Evolutionary conservation across 2,113 vertebrate genomes (phyloP).

Genomic region (Cyanocitta stelleri): DNA sequence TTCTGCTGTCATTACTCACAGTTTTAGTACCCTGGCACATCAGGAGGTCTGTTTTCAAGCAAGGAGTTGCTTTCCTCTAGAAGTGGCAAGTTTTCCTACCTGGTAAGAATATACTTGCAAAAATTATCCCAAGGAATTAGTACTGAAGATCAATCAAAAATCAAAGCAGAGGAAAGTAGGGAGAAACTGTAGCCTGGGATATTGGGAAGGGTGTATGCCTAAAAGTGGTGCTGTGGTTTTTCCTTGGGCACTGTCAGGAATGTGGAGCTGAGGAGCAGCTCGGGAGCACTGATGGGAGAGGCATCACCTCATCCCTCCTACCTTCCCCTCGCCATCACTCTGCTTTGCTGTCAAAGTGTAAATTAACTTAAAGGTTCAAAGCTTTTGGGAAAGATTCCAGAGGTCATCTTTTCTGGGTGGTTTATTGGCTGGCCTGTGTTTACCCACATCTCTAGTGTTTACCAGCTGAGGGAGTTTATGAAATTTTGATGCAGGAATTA

Average conservation of each 20-base stretch:
- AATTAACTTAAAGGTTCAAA: slow-evolving; percentile 47
- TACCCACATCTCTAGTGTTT: slow-evolving; percentile 58
- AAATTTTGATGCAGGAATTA: slow-evolving; percentile 98
- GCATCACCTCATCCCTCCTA: background rate
- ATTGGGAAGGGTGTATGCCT: background rate
- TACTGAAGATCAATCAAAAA: background rate
- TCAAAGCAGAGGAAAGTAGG: background rate
- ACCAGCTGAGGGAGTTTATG: slow-evolving; percentile 77
- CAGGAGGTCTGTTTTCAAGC: background rate
- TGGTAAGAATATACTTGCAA: background rate
- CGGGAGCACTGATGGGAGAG: background rate
- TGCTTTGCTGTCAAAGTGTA: slow-evolving; percentile 2
- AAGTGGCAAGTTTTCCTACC: background rate
- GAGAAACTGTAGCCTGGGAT: background rate
- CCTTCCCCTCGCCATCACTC: background rate
- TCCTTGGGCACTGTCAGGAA: background rate
- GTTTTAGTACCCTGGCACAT: background rate
- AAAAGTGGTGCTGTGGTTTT: background rate
- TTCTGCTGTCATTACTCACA: background rate
- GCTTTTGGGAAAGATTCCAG: slow-evolving; percentile 70
- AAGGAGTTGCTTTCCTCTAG: background rate
- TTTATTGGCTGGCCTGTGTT: slow-evolving; percentile 65
- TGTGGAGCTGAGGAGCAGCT: background rate
- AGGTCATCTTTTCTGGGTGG: slow-evolving; percentile 67
- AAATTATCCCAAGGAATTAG: background rate